Percentiles rank a stretch among this genome's conserved stretches.
These are phyloP conservation scores for Magallana nippona DNA, from an alignment of 2,888 invertebrate species.

Conservation along the genomic window DNA sequence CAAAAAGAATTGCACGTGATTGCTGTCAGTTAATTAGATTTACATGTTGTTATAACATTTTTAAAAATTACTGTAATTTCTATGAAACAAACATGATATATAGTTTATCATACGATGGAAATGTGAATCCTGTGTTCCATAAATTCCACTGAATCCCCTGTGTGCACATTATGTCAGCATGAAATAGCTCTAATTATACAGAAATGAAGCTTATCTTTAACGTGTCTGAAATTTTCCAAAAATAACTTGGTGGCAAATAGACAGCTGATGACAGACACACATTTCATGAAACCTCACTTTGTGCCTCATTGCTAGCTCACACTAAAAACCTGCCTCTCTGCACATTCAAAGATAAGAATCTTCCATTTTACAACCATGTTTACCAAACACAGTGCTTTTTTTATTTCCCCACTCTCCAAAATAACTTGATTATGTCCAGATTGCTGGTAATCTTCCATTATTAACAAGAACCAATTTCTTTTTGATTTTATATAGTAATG, in stretches of 20 bases:
- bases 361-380: not conserved
- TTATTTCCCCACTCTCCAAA: not conserved
- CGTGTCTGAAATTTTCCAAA: not conserved
- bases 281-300: not conserved
- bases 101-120: too few species aligned
- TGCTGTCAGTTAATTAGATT: too few species aligned
- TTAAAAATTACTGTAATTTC: too few species aligned
- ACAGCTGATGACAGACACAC: not conserved
- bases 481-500: conserved; percentile 53
- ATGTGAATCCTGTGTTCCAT: too few species aligned
- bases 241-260: conserved; percentile 12
- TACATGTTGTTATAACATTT: too few species aligned
- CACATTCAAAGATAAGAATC: conserved; percentile 21
- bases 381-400: not conserved
- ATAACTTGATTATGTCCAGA: not conserved
- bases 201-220: conserved; percentile 16
- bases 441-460: not conserved
- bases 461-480: conserved; percentile 5
- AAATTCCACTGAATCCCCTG: too few species aligned
- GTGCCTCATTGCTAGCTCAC: not conserved
- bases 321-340: not conserved
- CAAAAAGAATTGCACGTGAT: too few species aligned
- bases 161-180: too few species aligned
- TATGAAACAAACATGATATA: too few species aligned
- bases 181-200: not conserved